Conservation (phyloP, 2,113 vertebrate genomes). For the Montifringilla adamsi region DNA sequence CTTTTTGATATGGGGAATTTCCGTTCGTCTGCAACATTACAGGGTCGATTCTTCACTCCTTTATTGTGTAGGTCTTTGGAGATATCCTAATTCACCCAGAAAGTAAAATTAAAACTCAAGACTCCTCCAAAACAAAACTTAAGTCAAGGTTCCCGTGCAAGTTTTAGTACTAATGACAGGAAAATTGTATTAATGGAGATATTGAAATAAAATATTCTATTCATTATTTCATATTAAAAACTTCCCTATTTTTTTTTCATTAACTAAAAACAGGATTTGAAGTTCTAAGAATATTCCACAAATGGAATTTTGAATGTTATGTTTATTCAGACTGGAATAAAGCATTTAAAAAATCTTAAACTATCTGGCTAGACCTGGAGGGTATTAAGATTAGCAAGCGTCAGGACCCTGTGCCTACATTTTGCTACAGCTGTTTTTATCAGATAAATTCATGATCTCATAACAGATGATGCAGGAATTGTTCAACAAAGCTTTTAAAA, state of each 20-base stretch:
- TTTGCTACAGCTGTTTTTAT: background rate
- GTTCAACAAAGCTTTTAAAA: background rate
- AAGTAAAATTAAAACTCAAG: background rate
- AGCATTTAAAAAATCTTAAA: background rate
- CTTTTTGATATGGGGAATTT: background rate
- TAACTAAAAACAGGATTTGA: background rate
- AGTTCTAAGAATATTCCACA: background rate
- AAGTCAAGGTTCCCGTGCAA: background rate
- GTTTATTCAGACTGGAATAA: background rate
- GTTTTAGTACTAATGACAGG: background rate
- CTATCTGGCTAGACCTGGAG: background rate
- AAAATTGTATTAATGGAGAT: background rate
- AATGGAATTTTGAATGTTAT: background rate
- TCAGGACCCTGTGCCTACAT: background rate
- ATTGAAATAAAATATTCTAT: background rate
- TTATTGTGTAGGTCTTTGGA: background rate
- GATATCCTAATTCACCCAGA: background rate
- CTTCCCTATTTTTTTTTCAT: background rate
- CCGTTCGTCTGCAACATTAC: background rate
- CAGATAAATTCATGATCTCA: background rate
- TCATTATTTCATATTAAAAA: background rate
- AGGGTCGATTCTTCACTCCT: background rate
- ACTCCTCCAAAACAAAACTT: background rate
- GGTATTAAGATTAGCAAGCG: background rate
- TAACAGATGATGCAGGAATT: accelerated